A percentile compares a stretch with the other conserved stretches of the same genome.
Evolutionary conservation across 2,113 vertebrate species (phyloP).

Genomic region (Tricholaema leucomelas): DNA sequence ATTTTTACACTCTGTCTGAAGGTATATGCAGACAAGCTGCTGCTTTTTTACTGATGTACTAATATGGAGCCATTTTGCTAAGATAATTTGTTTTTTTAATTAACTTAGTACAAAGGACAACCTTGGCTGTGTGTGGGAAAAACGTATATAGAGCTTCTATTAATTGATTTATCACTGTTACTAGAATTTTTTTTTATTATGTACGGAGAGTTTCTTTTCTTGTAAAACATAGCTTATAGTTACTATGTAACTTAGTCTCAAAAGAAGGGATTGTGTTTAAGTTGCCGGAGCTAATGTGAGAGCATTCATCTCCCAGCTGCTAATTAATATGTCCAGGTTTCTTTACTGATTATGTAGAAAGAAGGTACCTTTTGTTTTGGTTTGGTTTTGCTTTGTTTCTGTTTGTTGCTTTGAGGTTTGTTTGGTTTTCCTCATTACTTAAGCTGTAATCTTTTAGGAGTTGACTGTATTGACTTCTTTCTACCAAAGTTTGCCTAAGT

Average conservation of each 20-base stretch:
- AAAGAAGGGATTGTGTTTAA: background rate
- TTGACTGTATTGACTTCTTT: background rate
- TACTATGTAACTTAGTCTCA: background rate
- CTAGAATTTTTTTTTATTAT: background rate
- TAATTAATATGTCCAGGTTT: constrained; percentile 35
- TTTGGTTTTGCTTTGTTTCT: background rate
- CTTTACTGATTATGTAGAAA: background rate
- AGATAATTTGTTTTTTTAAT: background rate
- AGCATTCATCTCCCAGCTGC: background rate
- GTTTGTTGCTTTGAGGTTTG: too few relatives aligned
- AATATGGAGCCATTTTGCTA: background rate
- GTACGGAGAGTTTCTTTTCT: background rate
- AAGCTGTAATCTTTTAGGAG: background rate
- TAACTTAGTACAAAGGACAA: background rate
- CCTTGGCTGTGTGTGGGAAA: background rate
- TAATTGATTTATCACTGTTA: background rate
- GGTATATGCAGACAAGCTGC: background rate
- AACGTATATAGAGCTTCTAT: background rate
- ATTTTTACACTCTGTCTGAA: background rate
- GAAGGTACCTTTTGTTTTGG: background rate
- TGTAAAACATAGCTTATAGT: background rate
- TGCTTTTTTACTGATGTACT: background rate
- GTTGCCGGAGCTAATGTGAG: background rate
- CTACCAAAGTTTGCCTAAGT: background rate
- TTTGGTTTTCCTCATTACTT: background rate